phyloP scores from a whole-genome alignment of 2,113 vertebrate species.

The Danio rerio region GRCz12tu NC_133176.1:17256001-17256500 shows the following conservation, averaged over 20 bases:
- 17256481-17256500: conserved; percentile 21
- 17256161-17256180: no score
- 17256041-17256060: no score
- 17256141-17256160: no score
- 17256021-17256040: no score
- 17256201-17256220: no score
- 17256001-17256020: no score
- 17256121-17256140: not conserved
- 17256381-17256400: conserved; percentile 42
- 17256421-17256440: conserved; percentile 16
- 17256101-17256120: not conserved
- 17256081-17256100: not conserved
- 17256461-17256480: conserved; percentile 21
- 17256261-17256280: no score
- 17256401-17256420: conserved; percentile 30
- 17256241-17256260: no score
- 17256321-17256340: not conserved
- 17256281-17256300: not conserved
- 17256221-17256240: no score
- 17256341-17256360: conserved; percentile 3
- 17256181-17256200: no score
- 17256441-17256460: not conserved
- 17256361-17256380: conserved; percentile 18
- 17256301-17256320: conserved; percentile 7
- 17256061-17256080: not conserved